These are phyloP conservation scores for Danio aesculapii DNA, from an alignment of 2,797 vertebrate species.

Conservation along the genomic window DNA sequence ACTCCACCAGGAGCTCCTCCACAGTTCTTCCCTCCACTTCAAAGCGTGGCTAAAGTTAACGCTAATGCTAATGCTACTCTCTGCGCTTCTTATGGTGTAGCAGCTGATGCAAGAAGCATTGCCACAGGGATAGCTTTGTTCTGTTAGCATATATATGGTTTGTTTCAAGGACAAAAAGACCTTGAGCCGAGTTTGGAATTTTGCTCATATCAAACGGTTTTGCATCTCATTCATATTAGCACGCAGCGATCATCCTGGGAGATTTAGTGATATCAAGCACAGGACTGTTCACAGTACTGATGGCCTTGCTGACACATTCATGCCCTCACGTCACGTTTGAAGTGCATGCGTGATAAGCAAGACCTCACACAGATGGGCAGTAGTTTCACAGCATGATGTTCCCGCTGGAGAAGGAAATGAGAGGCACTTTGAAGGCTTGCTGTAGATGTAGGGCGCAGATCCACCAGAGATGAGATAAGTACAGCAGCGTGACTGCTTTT, in stretches of 20 bases:
- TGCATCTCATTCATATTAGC: background rate
- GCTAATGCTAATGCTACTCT: constrained; percentile 23
- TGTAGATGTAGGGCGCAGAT: background rate
- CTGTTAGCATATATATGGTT: background rate
- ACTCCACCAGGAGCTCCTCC: constrained; percentile 30
- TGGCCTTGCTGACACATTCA: constrained; percentile 7
- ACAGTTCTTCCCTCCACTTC: constrained; percentile 40
- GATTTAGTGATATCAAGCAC: constrained; percentile 17
- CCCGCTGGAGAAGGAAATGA: background rate
- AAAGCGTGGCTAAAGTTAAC: constrained; percentile 43
- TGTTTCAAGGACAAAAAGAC: constrained; percentile 16
- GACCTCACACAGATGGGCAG: background rate
- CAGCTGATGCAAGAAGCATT: constrained; percentile 24
- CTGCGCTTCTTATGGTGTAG: background rate
- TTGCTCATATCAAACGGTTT: background rate
- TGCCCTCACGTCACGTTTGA: background rate
- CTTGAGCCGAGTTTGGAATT: background rate
- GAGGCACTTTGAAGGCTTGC: constrained; percentile 22
- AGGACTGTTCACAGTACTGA: background rate
- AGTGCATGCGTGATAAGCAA: constrained; percentile 6
- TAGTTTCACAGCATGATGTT: background rate
- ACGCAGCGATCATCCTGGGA: background rate
- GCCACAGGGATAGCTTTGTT: constrained; percentile 30
- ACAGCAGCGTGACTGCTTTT: constrained; percentile 11
- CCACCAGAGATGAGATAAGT: background rate